Evolutionary conservation across 2,113 vertebrate genomes (phyloP).

Genomic region (Monopterus albus): DNA sequence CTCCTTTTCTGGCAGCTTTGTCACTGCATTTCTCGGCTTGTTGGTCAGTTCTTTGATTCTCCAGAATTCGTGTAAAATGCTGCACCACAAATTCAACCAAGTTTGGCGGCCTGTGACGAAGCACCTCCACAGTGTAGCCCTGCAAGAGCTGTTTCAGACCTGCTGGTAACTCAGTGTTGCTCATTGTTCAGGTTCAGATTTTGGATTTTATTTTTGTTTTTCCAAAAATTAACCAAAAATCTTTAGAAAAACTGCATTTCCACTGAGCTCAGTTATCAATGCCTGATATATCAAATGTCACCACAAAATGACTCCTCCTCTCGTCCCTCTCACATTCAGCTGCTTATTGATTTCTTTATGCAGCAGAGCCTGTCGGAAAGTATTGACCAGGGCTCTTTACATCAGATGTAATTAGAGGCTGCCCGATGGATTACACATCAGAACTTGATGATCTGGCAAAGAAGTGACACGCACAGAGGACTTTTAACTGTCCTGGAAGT

Average conservation of each 20-base stretch:
- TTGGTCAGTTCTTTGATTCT: conserved; percentile 66
- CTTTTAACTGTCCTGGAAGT: conserved; percentile 3
- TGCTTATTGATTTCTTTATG: conserved; percentile 67
- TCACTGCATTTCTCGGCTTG: conserved; percentile 23
- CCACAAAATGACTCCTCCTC: conserved; percentile 19
- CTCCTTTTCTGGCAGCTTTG: conserved; percentile 47
- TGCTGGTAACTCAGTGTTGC: conserved; percentile 87
- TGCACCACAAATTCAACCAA: conserved; percentile 90
- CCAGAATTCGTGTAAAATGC: conserved; percentile 86
- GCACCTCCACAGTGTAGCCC: conserved; percentile 92
- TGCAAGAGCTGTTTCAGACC: conserved; percentile 92
- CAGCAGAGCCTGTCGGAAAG: conserved; percentile 70
- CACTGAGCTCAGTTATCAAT: background rate
- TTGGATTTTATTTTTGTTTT: background rate
- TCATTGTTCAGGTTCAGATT: conserved; percentile 59
- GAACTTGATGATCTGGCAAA: conserved; percentile 24
- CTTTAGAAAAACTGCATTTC: conserved; percentile 6
- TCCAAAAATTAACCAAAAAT: background rate
- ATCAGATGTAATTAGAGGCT: conserved; percentile 62
- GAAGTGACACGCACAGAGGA: background rate
- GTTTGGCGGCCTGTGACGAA: conserved; percentile 86
- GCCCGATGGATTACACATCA: conserved; percentile 28
- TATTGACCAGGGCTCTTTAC: conserved; percentile 69
- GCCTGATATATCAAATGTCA: conserved; percentile 1
- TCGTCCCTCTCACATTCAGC: conserved; percentile 24